phyloP scores from a whole-genome alignment of 2,888 invertebrate species.

The Cephus pulcher region DNA sequence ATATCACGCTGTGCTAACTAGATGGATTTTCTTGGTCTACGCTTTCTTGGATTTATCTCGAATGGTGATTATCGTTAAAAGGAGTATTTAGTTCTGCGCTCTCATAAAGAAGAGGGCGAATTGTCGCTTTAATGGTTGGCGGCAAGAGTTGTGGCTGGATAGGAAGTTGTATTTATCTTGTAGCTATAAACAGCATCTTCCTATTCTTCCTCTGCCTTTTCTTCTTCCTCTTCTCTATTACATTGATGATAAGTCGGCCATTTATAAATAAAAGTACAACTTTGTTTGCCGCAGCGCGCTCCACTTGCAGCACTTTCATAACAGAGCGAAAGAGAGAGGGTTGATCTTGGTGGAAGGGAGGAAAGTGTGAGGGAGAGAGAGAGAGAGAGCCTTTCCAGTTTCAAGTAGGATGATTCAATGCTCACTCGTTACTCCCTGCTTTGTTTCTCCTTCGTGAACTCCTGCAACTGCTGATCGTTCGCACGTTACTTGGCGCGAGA shows the following conservation, averaged over 20 bases:
- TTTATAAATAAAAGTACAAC: conserved; percentile 53
- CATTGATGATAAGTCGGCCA: conserved; percentile 46
- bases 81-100: background rate
- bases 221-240: conserved; percentile 26
- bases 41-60: background rate
- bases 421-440: background rate
- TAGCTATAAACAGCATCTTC: background rate
- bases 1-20: background rate
- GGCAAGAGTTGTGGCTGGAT: background rate
- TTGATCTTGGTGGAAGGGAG: background rate
- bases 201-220: conserved; percentile 24
- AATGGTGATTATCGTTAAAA: background rate
- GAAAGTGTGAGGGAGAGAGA: background rate
- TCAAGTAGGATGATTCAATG: conserved; percentile 13
- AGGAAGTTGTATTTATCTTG: background rate
- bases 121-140: background rate
- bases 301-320: conserved; percentile 59
- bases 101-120: background rate
- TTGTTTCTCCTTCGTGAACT: background rate
- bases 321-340: conserved; percentile 40
- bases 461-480: background rate
- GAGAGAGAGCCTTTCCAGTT: conserved; percentile 25
- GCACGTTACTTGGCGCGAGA: background rate
- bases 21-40: background rate
- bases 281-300: conserved; percentile 50